phyloP scores from a whole-genome alignment of 2,888 invertebrate genomes.

The Barypeithes pellucidus region DNA sequence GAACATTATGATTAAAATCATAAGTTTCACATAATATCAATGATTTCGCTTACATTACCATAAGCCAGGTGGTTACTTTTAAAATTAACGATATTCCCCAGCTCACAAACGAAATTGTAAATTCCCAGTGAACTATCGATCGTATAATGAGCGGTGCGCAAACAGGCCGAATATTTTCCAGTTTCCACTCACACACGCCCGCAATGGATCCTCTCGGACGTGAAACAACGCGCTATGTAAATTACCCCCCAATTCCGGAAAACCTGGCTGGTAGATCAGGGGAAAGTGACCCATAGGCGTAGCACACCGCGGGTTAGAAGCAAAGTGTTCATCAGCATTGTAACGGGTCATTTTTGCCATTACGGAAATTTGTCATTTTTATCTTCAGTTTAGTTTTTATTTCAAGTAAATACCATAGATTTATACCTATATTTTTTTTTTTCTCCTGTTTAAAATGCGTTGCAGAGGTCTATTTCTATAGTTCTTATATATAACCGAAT shows the following conservation, averaged over 20 bases:
- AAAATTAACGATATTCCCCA: constrained; percentile 13
- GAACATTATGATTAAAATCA: background rate
- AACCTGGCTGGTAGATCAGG: constrained; percentile 37
- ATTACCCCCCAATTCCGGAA: constrained; percentile 69
- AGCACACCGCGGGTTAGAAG: background rate
- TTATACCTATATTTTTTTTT: no score
- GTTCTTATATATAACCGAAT: no score
- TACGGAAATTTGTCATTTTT: no score
- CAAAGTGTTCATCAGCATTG: no score
- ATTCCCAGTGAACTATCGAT: constrained; percentile 48
- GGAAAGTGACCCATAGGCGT: constrained; percentile 7
- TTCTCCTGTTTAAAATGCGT: no score
- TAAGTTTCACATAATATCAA: background rate
- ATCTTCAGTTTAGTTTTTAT: no score
- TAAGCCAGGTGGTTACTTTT: constrained; percentile 8
- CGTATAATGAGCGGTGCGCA: constrained; percentile 52
- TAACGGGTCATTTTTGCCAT: no score
- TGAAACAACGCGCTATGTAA: constrained; percentile 68
- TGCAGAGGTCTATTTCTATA: no score
- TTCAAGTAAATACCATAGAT: no score
- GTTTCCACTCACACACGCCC: constrained; percentile 51
- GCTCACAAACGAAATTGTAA: constrained; percentile 19
- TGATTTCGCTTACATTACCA: background rate
- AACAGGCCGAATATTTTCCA: constrained; percentile 54
- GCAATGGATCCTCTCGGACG: constrained; percentile 57